Base-by-base conservation (phyloP, 1,140 invertebrate species). In the Lordiphosa clarofinis region DNA sequence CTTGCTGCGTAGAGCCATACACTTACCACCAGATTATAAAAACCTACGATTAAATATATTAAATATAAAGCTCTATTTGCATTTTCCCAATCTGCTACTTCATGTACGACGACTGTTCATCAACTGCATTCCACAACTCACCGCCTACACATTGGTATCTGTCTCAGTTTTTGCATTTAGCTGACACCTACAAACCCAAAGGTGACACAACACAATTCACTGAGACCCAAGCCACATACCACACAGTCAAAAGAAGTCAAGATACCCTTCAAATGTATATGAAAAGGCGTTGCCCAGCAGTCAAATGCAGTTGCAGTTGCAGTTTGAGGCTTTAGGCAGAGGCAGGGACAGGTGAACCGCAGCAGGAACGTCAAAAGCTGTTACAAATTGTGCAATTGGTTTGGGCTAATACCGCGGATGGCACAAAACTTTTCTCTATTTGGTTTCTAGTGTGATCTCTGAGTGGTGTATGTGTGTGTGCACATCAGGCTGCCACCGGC, bases 361-460 rank as follows among this genome's bases (percentile, higher is more conserved):
- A 68, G 38, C 42, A 54, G 37, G 37, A 59, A 39, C 78, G 72
- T 82, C 76, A 81, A 81, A 81, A 82, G 76, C 72, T 82, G 75
- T 76, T 82, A 81, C 75, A 81, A 81, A 81, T 81, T 81, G 75
- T 81, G 76, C 75, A 81, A 81, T 81, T 84, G 75, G 76, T 82
- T 81, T 76, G 75, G 78, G 76, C 76, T 82, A 81, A 82, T 79
- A 58, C 71, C 56, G 64, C 39, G 50, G 40, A 52, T 36, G 46
- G 56, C 44, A 13, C 42, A 57, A 43, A 60, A 40, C 13, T 54
- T 33, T 55, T 38, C 40, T 60, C 44, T 49, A 39, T 59, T 54
- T 42, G 44, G 47, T 38, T 21, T 38, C 40, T 56, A 46, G 28
- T 28, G 24, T 47, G 3, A 40, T 61, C 15, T 44, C 12, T 42